These are phyloP conservation scores for Archips xylosteana DNA, from an alignment of 2,888 invertebrate genomes.

Conservation along the genomic window DNA sequence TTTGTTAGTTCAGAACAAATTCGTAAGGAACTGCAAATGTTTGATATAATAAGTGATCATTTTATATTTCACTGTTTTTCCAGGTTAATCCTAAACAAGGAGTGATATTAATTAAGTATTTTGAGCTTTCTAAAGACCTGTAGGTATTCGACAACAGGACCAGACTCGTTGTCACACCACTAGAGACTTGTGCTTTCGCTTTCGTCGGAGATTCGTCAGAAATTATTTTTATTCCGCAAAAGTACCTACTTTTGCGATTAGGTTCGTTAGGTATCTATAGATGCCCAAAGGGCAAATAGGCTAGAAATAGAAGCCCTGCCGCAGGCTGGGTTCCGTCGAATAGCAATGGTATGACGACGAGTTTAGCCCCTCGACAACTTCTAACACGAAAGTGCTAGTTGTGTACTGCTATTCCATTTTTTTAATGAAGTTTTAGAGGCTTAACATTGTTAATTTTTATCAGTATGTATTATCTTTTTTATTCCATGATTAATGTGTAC, in stretches of 20 bases:
- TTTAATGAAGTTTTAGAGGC: slow-evolving; percentile 37
- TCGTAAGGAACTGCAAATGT: not conserved
- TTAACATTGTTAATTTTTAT: slow-evolving; percentile 39
- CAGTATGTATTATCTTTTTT: slow-evolving; percentile 33
- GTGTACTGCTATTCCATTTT: slow-evolving; percentile 17
- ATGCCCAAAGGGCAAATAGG: no score
- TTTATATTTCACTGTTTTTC: not conserved
- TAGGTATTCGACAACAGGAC: slow-evolving; percentile 3
- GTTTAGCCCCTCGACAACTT: not conserved
- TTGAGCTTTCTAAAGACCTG: slow-evolving; percentile 5
- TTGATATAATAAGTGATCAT: not conserved
- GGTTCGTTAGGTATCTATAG: no score
- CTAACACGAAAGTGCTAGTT: slow-evolving; percentile 17
- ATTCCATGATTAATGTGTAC: slow-evolving; percentile 35
- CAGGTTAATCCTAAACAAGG: slow-evolving; percentile 19
- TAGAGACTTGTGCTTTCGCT: no score
- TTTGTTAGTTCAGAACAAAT: slow-evolving; percentile 6
- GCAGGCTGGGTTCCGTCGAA: no score
- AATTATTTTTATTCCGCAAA: no score
- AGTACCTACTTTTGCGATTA: no score
- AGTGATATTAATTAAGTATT: slow-evolving; percentile 39
- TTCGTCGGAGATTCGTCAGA: no score
- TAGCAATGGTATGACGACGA: no score
- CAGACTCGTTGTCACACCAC: no score
- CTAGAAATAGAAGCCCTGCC: no score